Evolutionary conservation across 2,888 invertebrate species (phyloP).

Genomic region (Ochropleura plecta): DNA sequence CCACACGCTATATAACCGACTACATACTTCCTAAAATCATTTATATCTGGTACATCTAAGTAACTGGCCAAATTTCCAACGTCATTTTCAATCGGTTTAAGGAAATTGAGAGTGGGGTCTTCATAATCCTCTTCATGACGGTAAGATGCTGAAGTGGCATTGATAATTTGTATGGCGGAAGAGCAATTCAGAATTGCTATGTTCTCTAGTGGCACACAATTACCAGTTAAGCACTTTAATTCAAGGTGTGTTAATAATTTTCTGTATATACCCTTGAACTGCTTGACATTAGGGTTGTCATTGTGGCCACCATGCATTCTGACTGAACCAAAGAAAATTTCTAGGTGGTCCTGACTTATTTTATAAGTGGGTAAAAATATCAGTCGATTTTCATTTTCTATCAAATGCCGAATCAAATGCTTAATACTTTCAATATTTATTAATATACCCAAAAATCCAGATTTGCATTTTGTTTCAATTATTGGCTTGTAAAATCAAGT

Average conservation of each 20-base stretch:
- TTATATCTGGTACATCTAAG: no score
- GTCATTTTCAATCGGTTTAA: conserved; percentile 3
- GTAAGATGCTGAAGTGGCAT: conserved; percentile 13
- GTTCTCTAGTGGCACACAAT: conserved; percentile 9
- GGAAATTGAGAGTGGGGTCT: conserved; percentile 7
- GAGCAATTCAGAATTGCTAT: neutral
- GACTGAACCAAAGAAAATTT: neutral
- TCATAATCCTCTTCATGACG: conserved; percentile 7
- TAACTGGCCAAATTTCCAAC: conserved; percentile 14
- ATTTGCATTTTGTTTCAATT: conserved; percentile 16
- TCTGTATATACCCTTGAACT: neutral
- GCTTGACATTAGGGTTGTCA: neutral
- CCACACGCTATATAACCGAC: conserved; percentile 6
- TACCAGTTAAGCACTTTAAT: neutral
- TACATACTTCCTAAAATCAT: no score
- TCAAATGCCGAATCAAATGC: conserved; percentile 1
- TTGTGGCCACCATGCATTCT: conserved; percentile 9
- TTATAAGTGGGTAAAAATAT: conserved; percentile 10
- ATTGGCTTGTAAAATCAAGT: conserved; percentile 2
- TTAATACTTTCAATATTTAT: conserved; percentile 2
- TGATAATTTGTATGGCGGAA: conserved; percentile 2
- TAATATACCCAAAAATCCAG: conserved; percentile 6
- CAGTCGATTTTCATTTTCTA: conserved; percentile 6
- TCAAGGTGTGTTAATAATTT: conserved; percentile 5
- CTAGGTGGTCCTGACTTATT: conserved; percentile 5